Base-by-base conservation (phyloP, 2,888 invertebrate genomes). In the Plebejus anna region DNA sequence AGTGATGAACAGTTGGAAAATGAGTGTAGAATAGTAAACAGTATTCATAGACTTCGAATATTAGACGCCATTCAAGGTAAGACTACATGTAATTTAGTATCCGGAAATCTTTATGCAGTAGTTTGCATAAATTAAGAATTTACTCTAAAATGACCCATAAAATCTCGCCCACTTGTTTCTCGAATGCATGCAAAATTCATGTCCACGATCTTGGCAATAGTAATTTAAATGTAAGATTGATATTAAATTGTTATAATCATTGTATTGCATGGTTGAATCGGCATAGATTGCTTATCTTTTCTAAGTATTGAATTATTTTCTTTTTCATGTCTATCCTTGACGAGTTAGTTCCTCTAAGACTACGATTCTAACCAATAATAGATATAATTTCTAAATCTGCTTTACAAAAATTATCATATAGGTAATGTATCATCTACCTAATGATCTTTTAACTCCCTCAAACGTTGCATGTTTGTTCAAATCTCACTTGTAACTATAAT, bases 21-120 rank as follows among this genome's bases (percentile, higher is more conserved):
- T 51, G 99, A 99, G 88, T 99, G 99, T 88, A 96, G 97, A 79
- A 98, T 99, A 81, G 94, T 94, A 75, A 99, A 99, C 90, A 98
- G 98, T 81, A 99, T 99, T 85, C 99, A 99, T 89, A 95, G 99
- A 79, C 94, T 97, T 82, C 95, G 98, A 86, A 98, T 99, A 86
- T 93, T 98, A 82, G 97, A 98, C 85, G 97, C 98, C 28, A 97
- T 99, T 76, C 96, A 96, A 92, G 95, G 96, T 96, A 85, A 85
- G 80, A 32, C 3, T 36, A 36, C 4, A 1, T 32, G 11, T 66
- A 11, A 32, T 66, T 66, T 66, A 66, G 66, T 66, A 66, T 66
- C 32, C 75, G 7, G 66, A 42, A 75, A 66, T 75, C 66, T 66
- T 32, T 16, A 36, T 66, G 66, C 66, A 36, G 11, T 66, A 28